Conservation (phyloP, 2,888 invertebrate genomes). For the Tholera decimalis region DNA sequence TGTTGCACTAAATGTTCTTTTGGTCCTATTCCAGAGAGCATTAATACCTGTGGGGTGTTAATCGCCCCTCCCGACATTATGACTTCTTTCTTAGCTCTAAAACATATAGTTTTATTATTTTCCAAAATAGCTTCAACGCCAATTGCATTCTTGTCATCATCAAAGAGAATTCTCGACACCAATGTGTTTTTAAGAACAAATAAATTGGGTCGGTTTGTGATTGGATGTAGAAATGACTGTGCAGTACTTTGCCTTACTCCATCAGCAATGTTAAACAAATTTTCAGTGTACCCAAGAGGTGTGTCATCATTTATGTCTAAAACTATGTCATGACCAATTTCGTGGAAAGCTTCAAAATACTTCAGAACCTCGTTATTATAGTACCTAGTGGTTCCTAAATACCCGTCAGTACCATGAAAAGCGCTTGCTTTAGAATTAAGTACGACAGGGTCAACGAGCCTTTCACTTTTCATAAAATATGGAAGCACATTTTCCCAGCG, state of each 20-base stretch:
- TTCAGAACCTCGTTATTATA: conserved; percentile 45
- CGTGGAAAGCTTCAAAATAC: conserved; percentile 78
- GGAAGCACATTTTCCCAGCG: conserved; percentile 83
- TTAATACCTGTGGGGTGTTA: conserved; percentile 86
- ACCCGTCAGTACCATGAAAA: conserved; percentile 80
- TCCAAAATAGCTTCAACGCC: conserved; percentile 80
- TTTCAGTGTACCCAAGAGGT: conserved; percentile 84
- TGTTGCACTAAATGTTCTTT: conserved; percentile 74
- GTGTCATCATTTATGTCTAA: conserved; percentile 78
- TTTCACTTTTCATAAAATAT: conserved; percentile 87
- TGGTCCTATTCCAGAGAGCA: conserved; percentile 88
- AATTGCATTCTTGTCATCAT: conserved; percentile 80
- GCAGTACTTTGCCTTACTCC: conserved; percentile 86
- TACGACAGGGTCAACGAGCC: conserved; percentile 63
- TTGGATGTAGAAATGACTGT: conserved; percentile 82
- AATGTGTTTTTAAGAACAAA: conserved; percentile 71
- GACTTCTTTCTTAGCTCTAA: conserved; percentile 82
- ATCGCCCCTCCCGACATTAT: conserved; percentile 85
- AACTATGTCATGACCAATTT: conserved; percentile 78
- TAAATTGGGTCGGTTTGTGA: neutral
- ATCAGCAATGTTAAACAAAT: conserved; percentile 82
- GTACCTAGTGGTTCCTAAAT: conserved; percentile 77
- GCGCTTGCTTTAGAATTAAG: conserved; percentile 39
- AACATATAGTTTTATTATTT: conserved; percentile 66
- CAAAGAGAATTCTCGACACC: conserved; percentile 87